Conservation (phyloP, 2,797 vertebrate genomes). For the Poeciliopsis paucimaculata region DNA sequence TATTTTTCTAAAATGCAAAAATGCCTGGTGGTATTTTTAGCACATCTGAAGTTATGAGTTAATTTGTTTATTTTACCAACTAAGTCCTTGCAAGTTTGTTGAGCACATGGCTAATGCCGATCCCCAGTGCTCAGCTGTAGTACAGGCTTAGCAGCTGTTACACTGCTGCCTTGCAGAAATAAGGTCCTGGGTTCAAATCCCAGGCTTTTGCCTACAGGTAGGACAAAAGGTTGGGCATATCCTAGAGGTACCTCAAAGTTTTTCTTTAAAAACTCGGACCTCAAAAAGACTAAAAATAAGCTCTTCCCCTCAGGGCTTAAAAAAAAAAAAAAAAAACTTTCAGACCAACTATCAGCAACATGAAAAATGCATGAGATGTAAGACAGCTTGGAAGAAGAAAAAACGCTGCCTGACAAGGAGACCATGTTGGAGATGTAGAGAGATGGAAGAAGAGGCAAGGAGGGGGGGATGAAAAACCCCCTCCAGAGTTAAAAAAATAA, state of each 20-base stretch:
- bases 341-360: constrained; percentile 35
- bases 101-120: background rate
- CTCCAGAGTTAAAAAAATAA: background rate
- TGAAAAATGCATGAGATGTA: constrained; percentile 58
- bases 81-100: background rate
- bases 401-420: constrained; percentile 6
- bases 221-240: too few relatives aligned
- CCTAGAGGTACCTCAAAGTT: too few relatives aligned
- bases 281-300: constrained; percentile 7
- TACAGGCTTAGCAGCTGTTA: background rate
- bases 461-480: background rate
- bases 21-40: background rate
- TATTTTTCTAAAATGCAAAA: constrained; percentile 2
- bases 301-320: constrained; percentile 11
- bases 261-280: constrained; percentile 3
- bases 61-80: background rate
- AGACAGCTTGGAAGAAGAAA: constrained; percentile 11
- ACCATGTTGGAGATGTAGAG: background rate
- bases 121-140: background rate
- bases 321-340: constrained; percentile 21
- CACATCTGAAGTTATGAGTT: background rate
- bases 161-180: background rate
- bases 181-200: background rate
- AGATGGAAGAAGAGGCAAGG: constrained; percentile 15
- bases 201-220: background rate